These are phyloP conservation scores for Pogona vitticeps DNA, from an alignment of 2,113 vertebrate species.

Conservation along the genomic window DNA sequence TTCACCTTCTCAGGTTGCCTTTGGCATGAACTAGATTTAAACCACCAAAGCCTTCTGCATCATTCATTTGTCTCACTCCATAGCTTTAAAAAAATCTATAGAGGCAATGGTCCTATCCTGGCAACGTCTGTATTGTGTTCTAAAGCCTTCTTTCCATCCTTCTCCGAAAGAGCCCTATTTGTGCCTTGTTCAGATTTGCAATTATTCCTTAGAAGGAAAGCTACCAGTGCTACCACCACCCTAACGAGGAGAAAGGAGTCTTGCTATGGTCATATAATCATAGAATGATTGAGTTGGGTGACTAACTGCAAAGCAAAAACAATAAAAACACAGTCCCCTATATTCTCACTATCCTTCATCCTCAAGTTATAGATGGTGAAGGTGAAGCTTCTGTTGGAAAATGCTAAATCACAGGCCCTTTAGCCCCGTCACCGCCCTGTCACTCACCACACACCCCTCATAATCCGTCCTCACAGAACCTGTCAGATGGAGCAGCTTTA, in stretches of 20 bases:
- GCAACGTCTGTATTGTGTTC: neutral
- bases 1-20: neutral
- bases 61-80: neutral
- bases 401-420: conserved; percentile 8
- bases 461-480: neutral
- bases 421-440: neutral
- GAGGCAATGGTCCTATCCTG: no score
- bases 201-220: neutral
- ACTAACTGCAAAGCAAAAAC: neutral
- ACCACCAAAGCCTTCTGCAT: neutral
- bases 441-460: neutral
- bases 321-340: neutral
- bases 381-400: neutral
- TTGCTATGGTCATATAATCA: neutral
- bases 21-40: neutral
- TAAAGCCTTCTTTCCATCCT: neutral
- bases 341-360: neutral
- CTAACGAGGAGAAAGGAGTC: neutral
- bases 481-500: neutral
- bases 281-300: neutral
- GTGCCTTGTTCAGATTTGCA: neutral
- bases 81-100: neutral
- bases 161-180: neutral
- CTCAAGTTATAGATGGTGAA: neutral
- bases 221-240: neutral